Base-by-base conservation (phyloP, 2,888 invertebrate genomes). In the Calameuta pallipes region DNA sequence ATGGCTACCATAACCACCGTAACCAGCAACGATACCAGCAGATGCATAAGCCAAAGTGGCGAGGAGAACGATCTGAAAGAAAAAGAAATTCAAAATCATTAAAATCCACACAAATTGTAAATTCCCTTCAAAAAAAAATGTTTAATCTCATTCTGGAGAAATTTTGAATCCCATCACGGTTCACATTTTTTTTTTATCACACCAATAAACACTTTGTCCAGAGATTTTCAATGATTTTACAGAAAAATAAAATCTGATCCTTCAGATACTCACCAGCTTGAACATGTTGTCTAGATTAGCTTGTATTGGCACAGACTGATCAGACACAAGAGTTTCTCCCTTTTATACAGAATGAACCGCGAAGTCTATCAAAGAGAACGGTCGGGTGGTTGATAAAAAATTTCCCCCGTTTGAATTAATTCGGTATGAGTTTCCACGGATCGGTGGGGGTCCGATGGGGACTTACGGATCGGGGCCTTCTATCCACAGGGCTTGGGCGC, bases 241-340 rank as follows among this genome's bases (percentile, higher is more conserved):
- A 41, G 41, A 41, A 41, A 41, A 41, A 41, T 41, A 15, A 41
- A 15, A 15, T 41, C 41, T 41, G 4, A 41, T 41, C 15, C 15
- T 41, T 41, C 41, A 15, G 41, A 41, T 83, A 90, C 94, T 94
- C 92, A 94, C 94, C 93, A 94, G 92, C 88, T 94, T 94, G 92
- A 93, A 94, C 94, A 94, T 94, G 91, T 93, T 93, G 92, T 41
- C 41, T 41, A 41, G 13, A 74, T 37, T 76, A 76, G 74, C 73
- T 74, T 69, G 74, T 56, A 74, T 73, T 77, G 31, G 68, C 69
- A 74, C 77, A 74, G 77, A 77, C 77, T 77, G 77, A 74, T 74
- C 33, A 56, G 77, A 77, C 23, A 23, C 36, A 35, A 74, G n/a
- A 33, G 68, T 31, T 74, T 31, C 77, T 68, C 77, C 77, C 77